A percentile compares a stretch with the other conserved stretches of the same genome.
Conservation (phyloP, 2,888 invertebrate genomes). For the Polia nebulosa region DNA sequence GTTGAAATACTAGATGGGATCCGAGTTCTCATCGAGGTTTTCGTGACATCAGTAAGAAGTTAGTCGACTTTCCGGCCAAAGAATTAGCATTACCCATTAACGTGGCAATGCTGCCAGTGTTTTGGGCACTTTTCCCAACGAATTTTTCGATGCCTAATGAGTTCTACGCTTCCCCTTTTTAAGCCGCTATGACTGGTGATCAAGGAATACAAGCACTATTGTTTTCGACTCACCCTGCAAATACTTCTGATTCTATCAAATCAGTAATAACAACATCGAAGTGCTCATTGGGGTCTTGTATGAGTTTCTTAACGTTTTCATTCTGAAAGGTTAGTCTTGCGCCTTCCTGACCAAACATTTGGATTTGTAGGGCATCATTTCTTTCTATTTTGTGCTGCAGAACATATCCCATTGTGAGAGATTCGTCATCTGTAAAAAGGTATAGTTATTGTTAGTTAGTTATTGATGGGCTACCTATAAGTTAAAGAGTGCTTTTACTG, state of each 20-base stretch:
- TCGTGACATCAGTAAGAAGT: too few species aligned
- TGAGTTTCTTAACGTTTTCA: slow-evolving; percentile 64
- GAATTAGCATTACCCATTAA: too few species aligned
- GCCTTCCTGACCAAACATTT: slow-evolving; percentile 42
- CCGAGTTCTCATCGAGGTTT: too few species aligned
- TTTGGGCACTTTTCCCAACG: too few species aligned
- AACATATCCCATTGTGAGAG: slow-evolving; percentile 44
- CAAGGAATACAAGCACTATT: neutral
- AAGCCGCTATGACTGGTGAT: neutral
- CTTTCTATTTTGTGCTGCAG: slow-evolving; percentile 47
- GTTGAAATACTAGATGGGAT: too few species aligned
- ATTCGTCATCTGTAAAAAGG: slow-evolving; percentile 42
- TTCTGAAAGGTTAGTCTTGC: slow-evolving; percentile 57
- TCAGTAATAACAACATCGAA: slow-evolving; percentile 75
- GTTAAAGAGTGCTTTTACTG: neutral
- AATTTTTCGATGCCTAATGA: too few species aligned
- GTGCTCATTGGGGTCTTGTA: slow-evolving; percentile 68
- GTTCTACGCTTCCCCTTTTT: too few species aligned
- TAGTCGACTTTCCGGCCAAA: too few species aligned
- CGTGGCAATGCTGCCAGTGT: too few species aligned
- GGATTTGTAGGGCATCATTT: slow-evolving; percentile 49
- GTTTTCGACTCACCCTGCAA: slow-evolving; percentile 69
- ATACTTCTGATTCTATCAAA: slow-evolving; percentile 73
- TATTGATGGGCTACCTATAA: neutral
- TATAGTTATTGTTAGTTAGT: neutral